These are phyloP conservation scores for Nibea albiflora DNA, from an alignment of 2,113 vertebrate genomes.

Conservation along the genomic window DNA sequence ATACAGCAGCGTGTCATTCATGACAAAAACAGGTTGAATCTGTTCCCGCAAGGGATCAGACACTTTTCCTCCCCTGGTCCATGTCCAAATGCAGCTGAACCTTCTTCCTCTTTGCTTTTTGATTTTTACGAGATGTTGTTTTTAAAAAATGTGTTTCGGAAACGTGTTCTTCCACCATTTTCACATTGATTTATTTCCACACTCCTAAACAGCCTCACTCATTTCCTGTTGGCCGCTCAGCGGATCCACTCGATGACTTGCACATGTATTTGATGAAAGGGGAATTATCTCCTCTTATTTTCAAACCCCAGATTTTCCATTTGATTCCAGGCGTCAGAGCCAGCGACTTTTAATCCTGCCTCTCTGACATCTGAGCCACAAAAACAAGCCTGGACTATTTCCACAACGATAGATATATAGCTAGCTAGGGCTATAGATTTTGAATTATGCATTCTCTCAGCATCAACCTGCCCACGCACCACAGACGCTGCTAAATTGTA, in stretches of 20 bases:
- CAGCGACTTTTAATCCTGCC: not conserved
- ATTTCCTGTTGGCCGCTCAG: not conserved
- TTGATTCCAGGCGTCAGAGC: constrained; percentile 5
- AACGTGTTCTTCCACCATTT: not conserved
- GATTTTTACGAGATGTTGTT: not conserved
- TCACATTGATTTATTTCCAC: constrained; percentile 12
- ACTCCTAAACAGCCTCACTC: not conserved
- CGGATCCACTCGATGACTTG: constrained; percentile 3
- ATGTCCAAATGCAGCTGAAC: not conserved
- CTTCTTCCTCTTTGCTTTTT: not conserved
- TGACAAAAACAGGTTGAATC: not conserved
- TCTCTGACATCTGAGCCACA: not conserved
- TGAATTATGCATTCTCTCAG: constrained; percentile 5
- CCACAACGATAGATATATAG: not conserved
- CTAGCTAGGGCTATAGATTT: not conserved
- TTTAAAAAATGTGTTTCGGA: not conserved
- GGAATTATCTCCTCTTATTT: constrained; percentile 11
- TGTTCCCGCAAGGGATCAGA: not conserved
- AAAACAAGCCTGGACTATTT: not conserved
- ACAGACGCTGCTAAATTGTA: not conserved
- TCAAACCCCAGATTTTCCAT: not conserved
- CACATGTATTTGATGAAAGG: constrained; percentile 27
- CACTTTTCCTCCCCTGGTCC: not conserved
- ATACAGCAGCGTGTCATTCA: not conserved
- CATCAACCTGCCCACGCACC: not conserved